Base-by-base conservation (phyloP, 2,797 vertebrate species). In the Momotus momota region DNA sequence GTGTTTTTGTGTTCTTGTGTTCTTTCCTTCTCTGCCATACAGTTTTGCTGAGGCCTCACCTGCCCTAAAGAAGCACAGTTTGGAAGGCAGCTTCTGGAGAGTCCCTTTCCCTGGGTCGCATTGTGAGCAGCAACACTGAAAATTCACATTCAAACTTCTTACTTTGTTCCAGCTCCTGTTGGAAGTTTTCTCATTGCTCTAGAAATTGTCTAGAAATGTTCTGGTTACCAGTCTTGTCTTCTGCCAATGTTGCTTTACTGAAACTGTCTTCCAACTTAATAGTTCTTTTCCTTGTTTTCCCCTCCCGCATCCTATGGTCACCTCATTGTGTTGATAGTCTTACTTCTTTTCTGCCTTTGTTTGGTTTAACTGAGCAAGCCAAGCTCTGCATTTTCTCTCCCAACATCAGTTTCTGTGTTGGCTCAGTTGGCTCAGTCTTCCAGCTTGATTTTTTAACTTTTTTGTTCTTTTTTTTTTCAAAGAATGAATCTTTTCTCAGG, bases 401-500 rank as follows among this genome's bases (percentile, higher is more conserved):
- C 61, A 2, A 69, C 65, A 29, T 52, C 2, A 3, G 5, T 77
- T 88, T 88, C 65, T 3, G 0, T 18, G 16, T 80, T 1, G 1
- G 5, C 48, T 79, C 5, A 1, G 18, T 51, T 86, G 38, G 5
- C 48, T 79, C 5, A 1, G 18, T 51, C 82, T 33, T 33, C 66
- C n/a, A 41, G 22, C 25, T 89, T 69, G 7, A 0, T 1, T 15
- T 86, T 66, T 81, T 49, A 60, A 7, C 13, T 22, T 72, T 80
- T 73, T 72, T 25, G 9, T 48, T 80, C 14, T 85, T 64, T 65
- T 31, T 67, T 55, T 29, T 52, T 64, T 65, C 27, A 29, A 62
- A 43, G 18, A 89, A 26, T 48, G 4, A 27, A 7, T 70, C 51
- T 75, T 73, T 84, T 43, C 40, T 89, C 11, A 0, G 2, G 21